These are phyloP conservation scores for Deilephila porcellus DNA, from an alignment of 2,888 invertebrate species.

Conservation along the genomic window DNA sequence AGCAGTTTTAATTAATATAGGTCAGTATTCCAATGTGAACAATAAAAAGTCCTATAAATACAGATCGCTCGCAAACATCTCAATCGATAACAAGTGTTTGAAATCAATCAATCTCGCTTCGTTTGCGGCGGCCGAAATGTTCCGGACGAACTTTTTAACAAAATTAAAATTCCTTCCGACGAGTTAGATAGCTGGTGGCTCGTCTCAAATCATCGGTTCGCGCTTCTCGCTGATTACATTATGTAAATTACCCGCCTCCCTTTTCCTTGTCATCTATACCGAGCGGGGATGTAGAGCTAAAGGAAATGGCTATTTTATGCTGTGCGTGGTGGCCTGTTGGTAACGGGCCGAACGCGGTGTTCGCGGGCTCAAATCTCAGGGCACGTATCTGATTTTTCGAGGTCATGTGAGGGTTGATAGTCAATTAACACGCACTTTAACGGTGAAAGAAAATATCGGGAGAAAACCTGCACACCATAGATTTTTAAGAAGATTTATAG, in stretches of 20 bases:
- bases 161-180: constrained; percentile 28
- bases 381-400: too few species aligned
- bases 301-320: not conserved
- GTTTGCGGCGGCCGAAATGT: not conserved
- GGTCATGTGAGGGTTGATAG: too few species aligned
- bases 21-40: not conserved
- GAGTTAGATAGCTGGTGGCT: constrained; percentile 28
- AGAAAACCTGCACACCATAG: too few species aligned
- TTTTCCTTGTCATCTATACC: constrained; percentile 55
- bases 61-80: constrained; percentile 19
- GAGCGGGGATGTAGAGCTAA: constrained; percentile 17
- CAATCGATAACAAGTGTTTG: constrained; percentile 17
- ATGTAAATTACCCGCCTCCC: constrained; percentile 62
- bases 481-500: too few species aligned
- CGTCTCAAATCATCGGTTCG: constrained; percentile 61
- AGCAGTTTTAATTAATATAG: not conserved
- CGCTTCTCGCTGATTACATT: constrained; percentile 65
- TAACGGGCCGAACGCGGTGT: too few species aligned
- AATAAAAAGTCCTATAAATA: not conserved
- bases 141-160: constrained; percentile 24
- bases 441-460: too few species aligned
- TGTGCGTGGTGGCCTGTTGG: too few species aligned
- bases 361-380: too few species aligned
- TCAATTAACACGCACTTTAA: too few species aligned
- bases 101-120: constrained; percentile 21